Base-by-base conservation (phyloP, 2,888 invertebrate species). In the Aelia acuminata region DNA sequence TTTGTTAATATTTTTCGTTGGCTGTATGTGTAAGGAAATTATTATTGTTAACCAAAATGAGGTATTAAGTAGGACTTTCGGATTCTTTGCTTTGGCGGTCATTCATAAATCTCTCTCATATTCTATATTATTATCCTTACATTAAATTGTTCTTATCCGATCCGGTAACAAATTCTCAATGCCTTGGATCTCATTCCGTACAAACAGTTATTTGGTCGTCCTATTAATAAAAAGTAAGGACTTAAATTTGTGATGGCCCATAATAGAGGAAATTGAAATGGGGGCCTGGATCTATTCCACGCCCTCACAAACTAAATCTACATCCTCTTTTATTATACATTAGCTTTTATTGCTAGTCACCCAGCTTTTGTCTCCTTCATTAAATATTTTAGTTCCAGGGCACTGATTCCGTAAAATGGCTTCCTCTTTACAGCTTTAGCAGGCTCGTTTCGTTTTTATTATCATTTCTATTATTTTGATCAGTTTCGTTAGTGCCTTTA, bases 311-410 rank as follows among this genome's bases (percentile, higher is more conserved):
- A n/a, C n/a, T n/a, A n/a, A n/a, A n/a, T n/a, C 57, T 39, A 85
- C 57, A 53, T 85, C 85, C 85, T 85, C 39, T 53, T 85, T 85
- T 85, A 85, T 85, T 85, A 85, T 85, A 85, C 85, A 85, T 85
- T 85, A 53, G 85, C 35, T 53, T 85, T 85, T 85, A 85, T 85
- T 43, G 85, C 49, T 85, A 53, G 50, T 85, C 49, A 85, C 53
- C 57, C 57, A 7, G 80, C 80, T 47, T 80, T 53, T 31, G 53
- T 57, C 53, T n/a, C 5, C n/a, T 39, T 53, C 22, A 85, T 50
- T 85, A 53, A 85, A 85, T 53, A 53, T 85, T 84, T 84, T 31
- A 84, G 49, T 50, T 49, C 84, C 31, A 35, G 4, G n/a, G 31
- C 31, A 49, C 31, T 84, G 80, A 80, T 80, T 80, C 39, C n/a